Base-by-base conservation (phyloP, 2,888 invertebrate genomes). In the Bruchidius siliquastri region DNA sequence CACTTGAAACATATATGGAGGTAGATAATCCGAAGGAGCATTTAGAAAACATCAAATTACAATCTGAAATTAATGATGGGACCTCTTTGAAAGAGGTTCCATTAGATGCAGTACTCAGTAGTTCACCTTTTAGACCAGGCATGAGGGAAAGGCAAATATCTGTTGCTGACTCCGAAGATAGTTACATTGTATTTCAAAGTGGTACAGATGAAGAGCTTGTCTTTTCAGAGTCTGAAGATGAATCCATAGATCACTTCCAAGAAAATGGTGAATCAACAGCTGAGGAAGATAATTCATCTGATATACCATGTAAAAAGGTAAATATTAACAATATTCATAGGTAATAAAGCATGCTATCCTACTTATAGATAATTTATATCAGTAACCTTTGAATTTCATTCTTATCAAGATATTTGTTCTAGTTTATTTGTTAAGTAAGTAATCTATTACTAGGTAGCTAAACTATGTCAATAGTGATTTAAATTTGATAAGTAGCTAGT, bases 151-250 rank as follows among this genome's bases (percentile, higher is more conserved):
- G 77, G 22, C 74, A 77, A 22, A 22, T 74, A 66, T 78, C 78
- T 32, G 22, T 74, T 22, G 70, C 72, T 30, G 74, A 74, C 22
- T 74, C 74, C 1, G 90, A 90, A 80, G 90, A 90, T 81, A 90
- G 89, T 0, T 90, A 90, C 78, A 89, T 90, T 0, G 84, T 90
- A 6, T 86, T 85, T 77, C 89, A 89, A 8, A 88, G 88, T 71
- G 88, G 88, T 20, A 76, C 75, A 70, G 76, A 78, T 68, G 74
- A 75, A 26, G 78, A 77, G 71, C 68, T 72, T 21, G 68, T 68
- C 21, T 68, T 68, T 68, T 68, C 68, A 21, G 68, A 68, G 10
- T 68, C 22, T 22, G 68, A 74, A n/a, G 70, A 74, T 13, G 74
- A 75, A 67, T 75, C 70, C 22, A 73, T 73, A 26, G 77, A 78